A percentile compares a stretch with the other conserved stretches of the same genome.
These are phyloP conservation scores for Scleropages formosus DNA, from an alignment of 2,797 vertebrate species.

Conservation along the genomic window DNA sequence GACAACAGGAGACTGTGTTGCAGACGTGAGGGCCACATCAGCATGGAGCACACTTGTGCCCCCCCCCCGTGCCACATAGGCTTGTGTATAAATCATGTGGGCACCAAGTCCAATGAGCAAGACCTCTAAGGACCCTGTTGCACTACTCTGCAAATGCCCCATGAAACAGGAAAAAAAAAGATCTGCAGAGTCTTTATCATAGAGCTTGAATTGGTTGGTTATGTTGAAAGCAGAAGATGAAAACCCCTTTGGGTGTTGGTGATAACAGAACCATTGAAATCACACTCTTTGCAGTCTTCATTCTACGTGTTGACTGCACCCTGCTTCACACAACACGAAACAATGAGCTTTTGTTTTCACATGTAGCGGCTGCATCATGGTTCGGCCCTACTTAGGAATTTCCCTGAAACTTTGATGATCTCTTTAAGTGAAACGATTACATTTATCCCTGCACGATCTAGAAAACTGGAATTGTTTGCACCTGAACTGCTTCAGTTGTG, in stretches of 20 bases:
- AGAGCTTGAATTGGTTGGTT: not conserved
- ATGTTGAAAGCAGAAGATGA: not conserved
- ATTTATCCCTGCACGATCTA: not conserved
- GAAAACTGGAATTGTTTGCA: too few relatives aligned
- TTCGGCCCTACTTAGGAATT: not conserved
- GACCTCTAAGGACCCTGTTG: conserved; percentile 10
- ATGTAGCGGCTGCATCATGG: conserved; percentile 7
- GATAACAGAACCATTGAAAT: not conserved
- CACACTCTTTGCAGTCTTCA: conserved; percentile 1
- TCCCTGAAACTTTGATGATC: not conserved
- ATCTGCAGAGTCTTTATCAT: not conserved
- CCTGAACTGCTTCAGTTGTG: too few relatives aligned
- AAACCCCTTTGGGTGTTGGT: not conserved
- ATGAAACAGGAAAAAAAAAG: not conserved
- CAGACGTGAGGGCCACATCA: not conserved
- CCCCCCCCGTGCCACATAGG: not conserved
- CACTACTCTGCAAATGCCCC: not conserved
- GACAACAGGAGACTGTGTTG: conserved; percentile 1
- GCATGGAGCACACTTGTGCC: not conserved
- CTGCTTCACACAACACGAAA: not conserved
- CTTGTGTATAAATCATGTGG: conserved; percentile 8
- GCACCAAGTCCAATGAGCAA: not conserved
- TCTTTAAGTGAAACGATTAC: not conserved
- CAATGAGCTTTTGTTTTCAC: conserved; percentile 6
- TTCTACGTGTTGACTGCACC: not conserved